Evolutionary conservation across 2,797 vertebrate species (phyloP), one percentile per base, ranked within the genome.

Genomic region (Megaceryle alcyon): DNA sequence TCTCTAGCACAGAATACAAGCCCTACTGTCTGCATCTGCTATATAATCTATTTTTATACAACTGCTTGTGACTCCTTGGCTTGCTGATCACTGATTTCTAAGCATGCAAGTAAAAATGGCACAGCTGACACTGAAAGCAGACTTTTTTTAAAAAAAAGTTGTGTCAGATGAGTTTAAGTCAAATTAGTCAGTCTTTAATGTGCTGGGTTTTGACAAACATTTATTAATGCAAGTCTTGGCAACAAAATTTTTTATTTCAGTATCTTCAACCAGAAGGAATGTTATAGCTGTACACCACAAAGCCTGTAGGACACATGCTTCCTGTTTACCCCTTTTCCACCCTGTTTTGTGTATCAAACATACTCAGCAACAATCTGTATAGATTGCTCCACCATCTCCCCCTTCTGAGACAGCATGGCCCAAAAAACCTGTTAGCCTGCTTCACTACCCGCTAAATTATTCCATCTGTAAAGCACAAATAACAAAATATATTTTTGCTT

Each of bases 401-500:
- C 6, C 33, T 61, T 64, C 84, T 41, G 75, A 87, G 79, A 71
- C 56, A 14, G 20, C 31, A 29, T 1, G n/a, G 56, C 51, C 88
- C 48, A 60, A 83, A 88, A 54, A 71, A 2, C 29, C 37, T 33
- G 10, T n/a, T 51, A 66, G 54, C 44, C 48, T 63, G 41, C 81
- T 86, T 63, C 48, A 19, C 53, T 71, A 37, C 31, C 60, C 37
- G 5, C 61, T 54, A 60, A 81, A 75, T 77, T 92, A 96, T 57
- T 73, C 92, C 81, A 69, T 82, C 80, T 73, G 78, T 87, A 95
- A 96, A 91, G 90, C 92, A 95, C 83, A 89, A 94, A 44, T 95
- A 95, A 86, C 75, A 94, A 92, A 96, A 93, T 88, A 92, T 88
- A 95, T 68, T 72, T 86, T 96, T 72, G 80, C 86, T 95, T 92